phyloP scores from a whole-genome alignment of 2,113 vertebrate genomes.

The Melospiza georgiana region DNA sequence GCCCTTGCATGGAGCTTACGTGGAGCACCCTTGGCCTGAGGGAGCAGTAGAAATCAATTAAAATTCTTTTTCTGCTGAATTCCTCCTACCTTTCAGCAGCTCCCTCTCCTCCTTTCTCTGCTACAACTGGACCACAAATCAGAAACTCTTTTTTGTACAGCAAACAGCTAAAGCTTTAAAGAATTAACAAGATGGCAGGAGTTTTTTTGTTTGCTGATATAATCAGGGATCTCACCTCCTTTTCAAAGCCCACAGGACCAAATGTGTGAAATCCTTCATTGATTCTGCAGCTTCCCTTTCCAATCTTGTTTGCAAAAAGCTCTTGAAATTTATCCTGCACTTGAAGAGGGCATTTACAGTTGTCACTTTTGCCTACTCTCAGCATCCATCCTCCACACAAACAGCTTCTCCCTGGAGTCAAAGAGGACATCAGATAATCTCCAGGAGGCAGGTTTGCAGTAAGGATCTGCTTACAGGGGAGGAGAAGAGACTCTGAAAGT shows the following conservation, averaged over 20 bases:
- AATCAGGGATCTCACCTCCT: neutral
- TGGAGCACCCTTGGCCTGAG: neutral
- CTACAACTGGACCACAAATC: neutral
- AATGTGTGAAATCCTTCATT: slow-evolving; percentile 35
- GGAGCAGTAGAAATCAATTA: neutral
- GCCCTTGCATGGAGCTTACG: neutral
- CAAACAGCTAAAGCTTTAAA: neutral
- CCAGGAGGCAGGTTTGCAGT: neutral
- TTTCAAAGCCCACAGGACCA: slow-evolving; percentile 16
- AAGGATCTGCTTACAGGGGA: neutral
- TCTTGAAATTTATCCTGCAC: slow-evolving; percentile 18
- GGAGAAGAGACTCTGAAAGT: neutral
- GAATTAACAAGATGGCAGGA: neutral
- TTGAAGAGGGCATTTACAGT: slow-evolving; percentile 18
- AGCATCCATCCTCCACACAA: neutral
- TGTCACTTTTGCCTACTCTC: slow-evolving; percentile 39
- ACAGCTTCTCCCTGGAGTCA: neutral
- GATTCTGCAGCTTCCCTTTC: slow-evolving; percentile 37
- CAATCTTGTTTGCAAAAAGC: slow-evolving; percentile 23
- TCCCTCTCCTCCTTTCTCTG: neutral
- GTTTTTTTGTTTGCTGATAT: slow-evolving; percentile 1
- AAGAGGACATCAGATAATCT: neutral
- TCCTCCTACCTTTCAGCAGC: neutral
- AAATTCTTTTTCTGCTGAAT: neutral
- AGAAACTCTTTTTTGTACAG: neutral